phyloP scores from a whole-genome alignment of 2,797 vertebrate genomes.

The Megaceryle alcyon region DNA sequence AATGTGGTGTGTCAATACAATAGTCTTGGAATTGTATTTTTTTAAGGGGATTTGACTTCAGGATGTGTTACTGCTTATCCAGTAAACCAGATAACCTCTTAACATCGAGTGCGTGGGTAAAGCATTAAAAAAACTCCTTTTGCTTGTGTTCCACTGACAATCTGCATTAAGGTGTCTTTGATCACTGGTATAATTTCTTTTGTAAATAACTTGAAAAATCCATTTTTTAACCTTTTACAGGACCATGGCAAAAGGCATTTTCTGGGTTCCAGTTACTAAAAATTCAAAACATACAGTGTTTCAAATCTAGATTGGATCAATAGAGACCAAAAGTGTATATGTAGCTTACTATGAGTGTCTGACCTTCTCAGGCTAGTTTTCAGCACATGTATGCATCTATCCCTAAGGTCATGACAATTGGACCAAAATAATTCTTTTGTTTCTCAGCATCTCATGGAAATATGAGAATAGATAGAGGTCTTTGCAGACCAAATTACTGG shows the following conservation, averaged over 20 bases:
- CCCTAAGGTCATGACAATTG: neutral
- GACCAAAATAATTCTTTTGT: neutral
- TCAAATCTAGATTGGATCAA: neutral
- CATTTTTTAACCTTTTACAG: neutral
- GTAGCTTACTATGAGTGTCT: neutral
- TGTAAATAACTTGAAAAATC: neutral
- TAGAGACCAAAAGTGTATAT: neutral
- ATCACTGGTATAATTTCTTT: neutral
- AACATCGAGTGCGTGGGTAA: neutral
- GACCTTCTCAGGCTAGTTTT: neutral
- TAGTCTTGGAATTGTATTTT: neutral
- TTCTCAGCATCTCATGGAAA: neutral
- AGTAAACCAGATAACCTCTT: neutral
- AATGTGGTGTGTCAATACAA: neutral
- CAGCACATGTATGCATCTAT: neutral
- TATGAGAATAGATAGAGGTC: neutral
- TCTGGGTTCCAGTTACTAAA: neutral
- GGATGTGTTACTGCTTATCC: neutral
- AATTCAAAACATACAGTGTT: neutral
- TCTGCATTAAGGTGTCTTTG: neutral
- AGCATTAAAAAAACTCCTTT: neutral
- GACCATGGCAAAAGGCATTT: neutral
- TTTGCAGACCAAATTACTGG: too few species aligned
- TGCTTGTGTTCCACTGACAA: neutral
- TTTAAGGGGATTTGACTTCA: neutral